phyloP scores from a whole-genome alignment of 2,113 vertebrate genomes.

The Scopus umbretta region DNA sequence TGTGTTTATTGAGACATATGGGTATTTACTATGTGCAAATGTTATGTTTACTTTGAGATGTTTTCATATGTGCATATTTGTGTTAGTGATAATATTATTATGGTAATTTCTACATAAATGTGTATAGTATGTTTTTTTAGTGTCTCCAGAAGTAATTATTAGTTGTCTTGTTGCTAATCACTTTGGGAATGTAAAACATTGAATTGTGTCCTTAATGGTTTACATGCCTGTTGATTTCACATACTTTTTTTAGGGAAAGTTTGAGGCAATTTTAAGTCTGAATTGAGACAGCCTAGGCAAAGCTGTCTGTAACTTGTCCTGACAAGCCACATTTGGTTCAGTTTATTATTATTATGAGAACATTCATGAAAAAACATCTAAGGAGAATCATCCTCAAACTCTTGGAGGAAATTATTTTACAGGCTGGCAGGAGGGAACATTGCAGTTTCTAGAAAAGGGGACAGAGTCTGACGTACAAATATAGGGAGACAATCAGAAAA shows the following conservation, averaged over 20 bases:
- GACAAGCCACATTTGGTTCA: background rate
- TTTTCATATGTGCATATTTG: constrained; percentile 61
- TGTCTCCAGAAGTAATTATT: constrained; percentile 7
- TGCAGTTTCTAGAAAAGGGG: background rate
- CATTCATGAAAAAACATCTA: background rate
- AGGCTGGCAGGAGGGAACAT: background rate
- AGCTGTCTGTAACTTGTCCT: background rate
- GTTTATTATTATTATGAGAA: background rate
- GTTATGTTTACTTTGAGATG: constrained; percentile 59
- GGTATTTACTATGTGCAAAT: constrained; percentile 67
- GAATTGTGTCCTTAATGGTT: background rate
- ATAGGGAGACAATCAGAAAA: background rate
- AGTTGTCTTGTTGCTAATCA: background rate
- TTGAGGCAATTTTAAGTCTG: background rate
- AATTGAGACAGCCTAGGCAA: background rate
- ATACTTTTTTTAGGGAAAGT: background rate
- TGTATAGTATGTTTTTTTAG: constrained; percentile 23
- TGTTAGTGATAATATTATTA: constrained; percentile 49
- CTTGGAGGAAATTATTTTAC: background rate
- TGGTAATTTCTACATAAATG: constrained; percentile 53
- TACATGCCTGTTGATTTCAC: background rate
- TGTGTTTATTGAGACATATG: constrained; percentile 65
- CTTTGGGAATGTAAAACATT: background rate
- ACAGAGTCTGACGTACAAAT: background rate
- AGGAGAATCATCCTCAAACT: background rate